These are phyloP conservation scores for Misgurnus anguillicaudatus DNA, from an alignment of 2,113 vertebrate species.

Conservation along the genomic window DNA sequence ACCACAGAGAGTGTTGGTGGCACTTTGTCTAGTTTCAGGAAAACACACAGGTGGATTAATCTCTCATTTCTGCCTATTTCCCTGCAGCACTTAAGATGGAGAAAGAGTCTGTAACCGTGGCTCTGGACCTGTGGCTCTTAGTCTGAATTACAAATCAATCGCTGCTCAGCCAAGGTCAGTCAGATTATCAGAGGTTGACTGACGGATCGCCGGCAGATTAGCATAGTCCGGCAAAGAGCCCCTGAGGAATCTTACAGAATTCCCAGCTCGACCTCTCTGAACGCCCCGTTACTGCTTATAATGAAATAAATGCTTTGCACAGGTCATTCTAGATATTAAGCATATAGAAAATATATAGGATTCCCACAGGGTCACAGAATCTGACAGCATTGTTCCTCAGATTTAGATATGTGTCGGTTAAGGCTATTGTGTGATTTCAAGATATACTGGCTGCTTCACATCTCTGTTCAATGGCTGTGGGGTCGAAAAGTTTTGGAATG, in stretches of 20 bases:
- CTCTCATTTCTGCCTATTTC: conserved; percentile 52
- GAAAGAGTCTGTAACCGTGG: conserved; percentile 56
- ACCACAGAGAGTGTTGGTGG: not conserved
- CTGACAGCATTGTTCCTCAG: not conserved
- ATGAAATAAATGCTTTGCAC: conserved; percentile 46
- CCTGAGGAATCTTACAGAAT: conserved; percentile 29
- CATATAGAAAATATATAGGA: conserved; percentile 29
- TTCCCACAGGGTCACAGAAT: conserved; percentile 8
- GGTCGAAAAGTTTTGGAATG: no score
- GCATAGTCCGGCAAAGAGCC: conserved; percentile 82
- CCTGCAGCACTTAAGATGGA: conserved; percentile 41
- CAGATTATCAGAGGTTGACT: conserved; percentile 92
- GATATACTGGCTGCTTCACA: not conserved
- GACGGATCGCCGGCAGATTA: conserved; percentile 82
- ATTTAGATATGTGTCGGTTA: not conserved
- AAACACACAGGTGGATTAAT: conserved; percentile 49
- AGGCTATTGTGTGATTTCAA: not conserved
- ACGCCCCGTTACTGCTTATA: conserved; percentile 25
- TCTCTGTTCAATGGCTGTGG: not conserved
- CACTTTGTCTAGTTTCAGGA: not conserved
- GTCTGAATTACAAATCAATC: conserved; percentile 95
- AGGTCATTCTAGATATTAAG: conserved; percentile 38
- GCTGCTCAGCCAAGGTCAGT: conserved; percentile 88
- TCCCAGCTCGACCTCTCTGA: conserved; percentile 38
- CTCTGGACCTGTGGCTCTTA: conserved; percentile 78